Percentiles rank a stretch among this genome's conserved stretches.
Evolutionary conservation across 2,797 vertebrate genomes (phyloP).

Genomic region (Semaprochilodus insignis): DNA sequence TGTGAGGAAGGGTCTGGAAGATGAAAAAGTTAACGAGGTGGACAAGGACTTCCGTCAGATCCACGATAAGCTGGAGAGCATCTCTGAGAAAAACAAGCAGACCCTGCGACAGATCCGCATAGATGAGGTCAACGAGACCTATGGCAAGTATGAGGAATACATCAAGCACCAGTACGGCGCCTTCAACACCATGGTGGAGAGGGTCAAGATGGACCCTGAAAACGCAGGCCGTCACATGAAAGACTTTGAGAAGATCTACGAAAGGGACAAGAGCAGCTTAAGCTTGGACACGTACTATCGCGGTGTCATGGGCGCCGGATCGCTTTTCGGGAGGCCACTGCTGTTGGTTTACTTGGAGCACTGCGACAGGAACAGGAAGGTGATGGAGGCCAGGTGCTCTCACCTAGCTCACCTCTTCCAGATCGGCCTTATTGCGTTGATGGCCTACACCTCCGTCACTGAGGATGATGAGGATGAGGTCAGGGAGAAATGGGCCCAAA

Average conservation of each 20-base stretch:
- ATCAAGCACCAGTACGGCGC: constrained; percentile 81
- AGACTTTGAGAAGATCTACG: constrained; percentile 72
- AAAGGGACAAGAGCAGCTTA: constrained; percentile 71
- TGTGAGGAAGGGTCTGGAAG: constrained; percentile 74
- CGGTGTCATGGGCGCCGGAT: constrained; percentile 66
- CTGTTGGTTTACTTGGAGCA: constrained; percentile 78
- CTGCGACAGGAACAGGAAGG: constrained; percentile 67
- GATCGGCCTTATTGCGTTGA: constrained; percentile 80
- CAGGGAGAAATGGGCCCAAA: constrained; percentile 73
- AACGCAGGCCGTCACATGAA: constrained; percentile 63
- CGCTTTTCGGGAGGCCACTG: constrained; percentile 72
- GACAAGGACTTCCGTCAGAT: constrained; percentile 76
- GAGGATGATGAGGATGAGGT: constrained; percentile 79
- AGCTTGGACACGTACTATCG: constrained; percentile 79
- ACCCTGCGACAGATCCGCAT: constrained; percentile 75
- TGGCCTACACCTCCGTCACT: constrained; percentile 79
- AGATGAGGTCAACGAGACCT: constrained; percentile 78
- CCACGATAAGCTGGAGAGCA: constrained; percentile 73
- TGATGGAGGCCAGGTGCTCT: constrained; percentile 79
- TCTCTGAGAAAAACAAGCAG: constrained; percentile 77
- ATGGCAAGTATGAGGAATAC: constrained; percentile 77
- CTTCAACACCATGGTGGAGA: constrained; percentile 75
- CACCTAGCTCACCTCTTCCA: constrained; percentile 80
- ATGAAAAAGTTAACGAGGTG: constrained; percentile 67
- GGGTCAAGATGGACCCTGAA: constrained; percentile 72